Percentiles rank a stretch among this genome's conserved stretches.
Conservation (phyloP, 2,113 vertebrate genomes). For the Gasterosteus aculeatus region DNA sequence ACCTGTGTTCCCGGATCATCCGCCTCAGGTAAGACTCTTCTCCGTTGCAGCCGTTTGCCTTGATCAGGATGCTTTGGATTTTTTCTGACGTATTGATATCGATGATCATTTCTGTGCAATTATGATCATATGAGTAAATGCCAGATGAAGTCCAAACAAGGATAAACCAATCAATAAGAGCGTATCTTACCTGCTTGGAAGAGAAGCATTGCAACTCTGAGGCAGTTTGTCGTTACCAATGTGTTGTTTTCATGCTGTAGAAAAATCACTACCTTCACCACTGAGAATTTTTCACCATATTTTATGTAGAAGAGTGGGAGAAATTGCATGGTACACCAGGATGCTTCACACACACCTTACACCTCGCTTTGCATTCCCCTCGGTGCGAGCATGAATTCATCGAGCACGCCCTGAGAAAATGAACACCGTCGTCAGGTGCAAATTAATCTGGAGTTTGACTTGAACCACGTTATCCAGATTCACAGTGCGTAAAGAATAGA, state of each 20-base stretch:
- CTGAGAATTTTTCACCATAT: background rate
- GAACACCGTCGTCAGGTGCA: constrained; percentile 34
- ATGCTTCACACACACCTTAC: constrained; percentile 26
- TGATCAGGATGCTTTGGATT: constrained; percentile 15
- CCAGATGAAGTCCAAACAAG: constrained; percentile 7
- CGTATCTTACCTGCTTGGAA: background rate
- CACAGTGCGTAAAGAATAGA: constrained; percentile 25
- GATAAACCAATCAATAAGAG: constrained; percentile 32
- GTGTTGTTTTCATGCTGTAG: constrained; percentile 1
- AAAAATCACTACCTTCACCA: background rate
- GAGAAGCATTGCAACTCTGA: constrained; percentile 18
- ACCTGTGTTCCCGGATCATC: constrained; percentile 62
- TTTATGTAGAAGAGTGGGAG: constrained; percentile 29
- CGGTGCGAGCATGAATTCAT: constrained; percentile 35
- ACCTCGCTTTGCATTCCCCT: constrained; percentile 28
- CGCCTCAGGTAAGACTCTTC: constrained; percentile 69
- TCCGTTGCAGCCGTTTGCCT: constrained; percentile 28
- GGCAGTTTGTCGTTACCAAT: constrained; percentile 7
- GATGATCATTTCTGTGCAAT: background rate
- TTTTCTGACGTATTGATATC: constrained; percentile 1
- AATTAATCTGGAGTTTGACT: constrained; percentile 50
- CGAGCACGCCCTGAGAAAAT: constrained; percentile 33
- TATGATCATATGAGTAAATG: background rate
- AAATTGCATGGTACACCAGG: constrained; percentile 30
- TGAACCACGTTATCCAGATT: constrained; percentile 21